phyloP scores from a whole-genome alignment of 1,140 invertebrate species.

The Philaenus spumarius region DNA sequence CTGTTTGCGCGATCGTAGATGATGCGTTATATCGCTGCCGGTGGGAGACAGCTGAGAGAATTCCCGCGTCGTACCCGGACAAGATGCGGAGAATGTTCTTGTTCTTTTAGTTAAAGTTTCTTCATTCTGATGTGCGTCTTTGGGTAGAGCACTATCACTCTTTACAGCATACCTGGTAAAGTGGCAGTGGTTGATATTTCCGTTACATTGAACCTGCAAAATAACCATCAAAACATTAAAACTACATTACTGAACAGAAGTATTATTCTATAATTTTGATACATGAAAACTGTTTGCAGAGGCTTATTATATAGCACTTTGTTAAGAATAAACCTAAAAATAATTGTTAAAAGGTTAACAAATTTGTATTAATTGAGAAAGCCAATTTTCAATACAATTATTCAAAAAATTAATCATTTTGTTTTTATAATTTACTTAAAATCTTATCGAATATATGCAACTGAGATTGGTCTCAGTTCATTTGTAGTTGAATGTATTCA shows the following conservation, averaged over 20 bases:
- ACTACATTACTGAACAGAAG: background rate
- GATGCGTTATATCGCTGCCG: slow-evolving; percentile 27
- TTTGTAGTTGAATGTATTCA: too few species aligned
- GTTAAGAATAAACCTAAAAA: too few species aligned
- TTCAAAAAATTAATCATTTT: too few species aligned
- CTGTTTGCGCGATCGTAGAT: slow-evolving; percentile 18
- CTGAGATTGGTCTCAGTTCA: too few species aligned
- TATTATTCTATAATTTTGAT: too few species aligned
- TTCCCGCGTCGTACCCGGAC: slow-evolving; percentile 9
- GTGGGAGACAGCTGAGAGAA: slow-evolving; percentile 27
- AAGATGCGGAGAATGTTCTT: slow-evolving; percentile 14
- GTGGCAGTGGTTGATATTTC: slow-evolving; percentile 17
- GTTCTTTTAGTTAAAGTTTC: background rate
- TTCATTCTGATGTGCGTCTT: background rate
- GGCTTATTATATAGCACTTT: too few species aligned
- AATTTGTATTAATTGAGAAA: too few species aligned
- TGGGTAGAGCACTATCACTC: slow-evolving; percentile 6
- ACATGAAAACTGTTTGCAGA: too few species aligned
- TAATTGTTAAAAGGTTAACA: too few species aligned
- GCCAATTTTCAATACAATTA: too few species aligned
- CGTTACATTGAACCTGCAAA: slow-evolving; percentile 26
- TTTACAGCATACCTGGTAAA: background rate
- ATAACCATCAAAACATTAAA: background rate
- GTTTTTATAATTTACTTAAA: too few species aligned
- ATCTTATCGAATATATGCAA: too few species aligned